Evolutionary conservation across 2,888 invertebrate species (phyloP).

Genomic region (Fissipunctia ypsillon): DNA sequence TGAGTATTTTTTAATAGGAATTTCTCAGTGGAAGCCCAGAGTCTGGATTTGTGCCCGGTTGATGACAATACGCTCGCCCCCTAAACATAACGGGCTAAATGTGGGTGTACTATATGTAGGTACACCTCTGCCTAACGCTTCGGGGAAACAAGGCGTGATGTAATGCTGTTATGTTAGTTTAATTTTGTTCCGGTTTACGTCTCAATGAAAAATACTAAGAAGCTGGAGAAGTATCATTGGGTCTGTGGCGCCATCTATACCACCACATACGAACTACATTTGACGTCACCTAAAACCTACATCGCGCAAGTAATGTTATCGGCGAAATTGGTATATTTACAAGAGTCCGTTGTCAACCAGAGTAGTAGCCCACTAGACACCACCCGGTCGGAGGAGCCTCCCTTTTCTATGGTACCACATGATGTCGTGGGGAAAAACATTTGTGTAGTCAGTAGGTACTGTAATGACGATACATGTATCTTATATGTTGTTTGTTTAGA

Average conservation of each 20-base stretch:
- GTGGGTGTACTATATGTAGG: no score
- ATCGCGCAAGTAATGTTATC: not conserved
- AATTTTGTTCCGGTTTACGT: slow-evolving; percentile 69
- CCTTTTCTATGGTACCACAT: not conserved
- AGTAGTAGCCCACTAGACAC: not conserved
- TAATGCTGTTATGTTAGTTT: no score
- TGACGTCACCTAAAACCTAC: slow-evolving; percentile 5
- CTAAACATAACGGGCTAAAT: no score
- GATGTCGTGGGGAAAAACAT: not conserved
- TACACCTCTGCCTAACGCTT: no score
- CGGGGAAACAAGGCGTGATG: no score
- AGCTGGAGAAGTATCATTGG: not conserved
- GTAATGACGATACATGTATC: slow-evolving; percentile 10
- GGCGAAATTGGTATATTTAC: not conserved
- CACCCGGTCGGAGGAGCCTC: not conserved
- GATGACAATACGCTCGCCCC: no score
- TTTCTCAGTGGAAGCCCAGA: no score
- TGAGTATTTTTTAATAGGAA: no score
- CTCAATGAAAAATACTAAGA: slow-evolving; percentile 39
- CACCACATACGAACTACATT: not conserved
- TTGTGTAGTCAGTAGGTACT: not conserved
- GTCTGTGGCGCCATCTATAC: slow-evolving; percentile 7
- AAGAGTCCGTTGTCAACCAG: no score
- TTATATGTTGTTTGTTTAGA: slow-evolving; percentile 33
- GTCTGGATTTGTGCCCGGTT: no score